Base-by-base conservation (phyloP, 2,113 vertebrate genomes). In the Actenoides lindsayi region DNA sequence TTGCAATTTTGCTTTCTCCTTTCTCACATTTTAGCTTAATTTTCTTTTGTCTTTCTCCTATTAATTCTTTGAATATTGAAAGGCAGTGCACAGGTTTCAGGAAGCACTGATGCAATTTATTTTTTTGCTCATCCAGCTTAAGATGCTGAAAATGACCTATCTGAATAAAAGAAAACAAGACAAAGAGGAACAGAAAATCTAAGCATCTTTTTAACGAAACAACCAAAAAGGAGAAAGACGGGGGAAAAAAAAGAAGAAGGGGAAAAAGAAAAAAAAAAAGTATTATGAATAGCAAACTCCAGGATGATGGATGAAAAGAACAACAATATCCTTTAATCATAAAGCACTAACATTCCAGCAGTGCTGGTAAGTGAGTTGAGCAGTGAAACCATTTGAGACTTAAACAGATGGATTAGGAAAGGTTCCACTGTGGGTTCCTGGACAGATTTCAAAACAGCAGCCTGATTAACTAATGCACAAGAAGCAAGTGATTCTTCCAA, bases 351-450 rank as follows among this genome's bases (percentile, higher is more conserved):
- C 87, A 96, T 98, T 98, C 96, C 77, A 97, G 93, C 92, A 97
- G 95, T 95, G 92, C 94, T 96, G 71, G 89, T 96, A 95, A 94
- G 89, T 96, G 70, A 96, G 93, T 87, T 44, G 94, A 97, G 91
- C 94, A 97, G 87, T 80, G 93, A 98, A 98, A 97, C 95, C 93
- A 97, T 94, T 96, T 96, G 93, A 97, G 94, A 97, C 78, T 96
- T 96, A 98, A 97, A 97, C 92, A 98, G 95, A 97, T 96, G 92
- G 96, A 98, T 98, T 97, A 97, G 77, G 90, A 97, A 98, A 96
- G 75, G 82, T 97, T 96, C 95, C 97, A 91, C 96, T 97, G 96
- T 95, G 94, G 96, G 85, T 96, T 97, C 81, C 93, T 97, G 93
- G 94, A 95, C 76, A 96, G 94, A 97, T 97, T 98, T 98, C 92